Evolutionary conservation across 1,140 invertebrate genomes (phyloP).

Genomic region (Pararge aegeria): DNA sequence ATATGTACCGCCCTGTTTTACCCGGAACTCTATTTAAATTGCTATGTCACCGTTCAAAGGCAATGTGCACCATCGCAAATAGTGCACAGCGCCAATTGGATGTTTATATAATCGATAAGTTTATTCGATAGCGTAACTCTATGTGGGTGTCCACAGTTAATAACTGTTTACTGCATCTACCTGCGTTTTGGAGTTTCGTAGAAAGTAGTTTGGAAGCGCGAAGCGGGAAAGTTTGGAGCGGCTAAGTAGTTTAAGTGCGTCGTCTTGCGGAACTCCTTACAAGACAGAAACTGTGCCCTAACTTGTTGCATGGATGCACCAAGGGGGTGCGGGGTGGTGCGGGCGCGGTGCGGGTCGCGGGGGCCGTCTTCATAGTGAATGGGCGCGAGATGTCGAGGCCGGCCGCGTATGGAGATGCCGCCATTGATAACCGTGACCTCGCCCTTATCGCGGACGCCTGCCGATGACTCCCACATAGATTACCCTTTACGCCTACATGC

Average conservation of each 20-base stretch:
- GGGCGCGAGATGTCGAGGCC: conserved; percentile 75
- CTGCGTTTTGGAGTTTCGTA: background rate
- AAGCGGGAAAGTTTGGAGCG: background rate
- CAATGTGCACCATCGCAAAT: conserved; percentile 23
- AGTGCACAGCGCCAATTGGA: conserved; percentile 6
- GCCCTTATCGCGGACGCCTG: conserved; percentile 60
- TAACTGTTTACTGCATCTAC: no score
- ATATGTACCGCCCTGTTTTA: conserved; percentile 71
- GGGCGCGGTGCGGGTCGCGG: conserved; percentile 23
- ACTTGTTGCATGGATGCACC: conserved; percentile 78
- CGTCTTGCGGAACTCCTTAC: conserved; percentile 48
- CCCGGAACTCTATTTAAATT: conserved; percentile 64
- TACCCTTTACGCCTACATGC: conserved; percentile 23
- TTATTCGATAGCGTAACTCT: background rate
- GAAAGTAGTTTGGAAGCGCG: background rate
- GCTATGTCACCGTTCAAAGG: conserved; percentile 34
- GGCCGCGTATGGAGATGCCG: conserved; percentile 72
- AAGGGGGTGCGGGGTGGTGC: conserved; percentile 49
- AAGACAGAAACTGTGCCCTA: conserved; percentile 61
- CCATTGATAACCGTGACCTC: conserved; percentile 75
- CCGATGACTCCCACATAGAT: conserved; percentile 46
- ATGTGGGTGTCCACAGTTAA: background rate
- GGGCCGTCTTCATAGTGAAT: conserved; percentile 72
- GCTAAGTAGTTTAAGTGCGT: background rate
- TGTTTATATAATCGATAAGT: conserved; percentile 14